Evolutionary conservation across 1,140 invertebrate genomes (phyloP).

Genomic region (Drosophila tristis): DNA sequence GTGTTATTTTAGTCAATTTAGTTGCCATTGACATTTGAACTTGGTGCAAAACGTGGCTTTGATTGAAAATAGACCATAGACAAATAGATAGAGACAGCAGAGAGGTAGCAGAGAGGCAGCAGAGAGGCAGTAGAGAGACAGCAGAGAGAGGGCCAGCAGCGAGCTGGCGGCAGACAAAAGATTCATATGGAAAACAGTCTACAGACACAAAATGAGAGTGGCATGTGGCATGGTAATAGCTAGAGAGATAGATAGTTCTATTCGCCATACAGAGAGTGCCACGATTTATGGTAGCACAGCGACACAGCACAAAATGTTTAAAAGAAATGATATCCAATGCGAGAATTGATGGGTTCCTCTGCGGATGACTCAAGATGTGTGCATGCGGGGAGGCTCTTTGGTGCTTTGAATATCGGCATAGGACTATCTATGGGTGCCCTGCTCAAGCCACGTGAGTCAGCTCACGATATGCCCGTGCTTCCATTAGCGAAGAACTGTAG

Average conservation of each 20-base stretch:
- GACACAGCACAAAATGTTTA: neutral
- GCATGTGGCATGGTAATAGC: neutral
- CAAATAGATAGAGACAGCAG: constrained; percentile 14
- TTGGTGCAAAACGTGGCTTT: constrained; percentile 29
- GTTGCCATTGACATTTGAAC: constrained; percentile 82
- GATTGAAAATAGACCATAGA: constrained; percentile 60
- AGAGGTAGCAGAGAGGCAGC: no score
- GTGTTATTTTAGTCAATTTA: constrained; percentile 62
- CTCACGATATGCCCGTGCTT: constrained; percentile 22
- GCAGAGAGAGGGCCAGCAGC: no score
- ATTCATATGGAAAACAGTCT: constrained; percentile 50
- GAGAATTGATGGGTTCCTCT: constrained; percentile 20
- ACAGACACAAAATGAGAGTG: neutral
- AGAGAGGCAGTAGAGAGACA: no score
- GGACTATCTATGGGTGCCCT: constrained; percentile 5
- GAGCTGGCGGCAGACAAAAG: constrained; percentile 12
- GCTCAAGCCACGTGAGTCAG: constrained; percentile 25
- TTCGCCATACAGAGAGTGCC: neutral
- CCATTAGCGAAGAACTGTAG: constrained; percentile 31
- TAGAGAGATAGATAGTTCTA: constrained; percentile 37
- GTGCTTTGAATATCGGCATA: neutral
- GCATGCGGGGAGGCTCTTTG: constrained; percentile 5
- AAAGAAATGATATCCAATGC: neutral
- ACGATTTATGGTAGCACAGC: constrained; percentile 28
- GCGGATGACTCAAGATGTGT: constrained; percentile 27